Evolutionary conservation across 37 sponge, comb jelly and placozoan species (phyloP).

Genomic region (Corticium candelabrum): DNA sequence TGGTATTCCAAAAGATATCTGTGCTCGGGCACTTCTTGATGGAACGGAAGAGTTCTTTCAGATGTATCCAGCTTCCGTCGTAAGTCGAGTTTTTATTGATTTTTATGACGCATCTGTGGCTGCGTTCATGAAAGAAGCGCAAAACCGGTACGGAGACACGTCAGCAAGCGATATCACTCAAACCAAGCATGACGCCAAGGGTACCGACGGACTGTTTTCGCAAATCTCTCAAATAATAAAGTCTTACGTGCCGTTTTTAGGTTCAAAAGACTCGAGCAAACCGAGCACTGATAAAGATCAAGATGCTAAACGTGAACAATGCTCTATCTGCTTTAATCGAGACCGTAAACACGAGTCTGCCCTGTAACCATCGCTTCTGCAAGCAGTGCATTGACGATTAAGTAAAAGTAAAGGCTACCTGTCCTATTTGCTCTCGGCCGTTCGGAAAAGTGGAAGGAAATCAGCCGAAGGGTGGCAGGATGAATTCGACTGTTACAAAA

Average conservation of each 20-base stretch:
- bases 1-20: slow-evolving; percentile 23
- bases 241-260: neutral
- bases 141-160: neutral
- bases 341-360: too few relatives aligned
- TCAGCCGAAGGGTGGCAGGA: slow-evolving; percentile 38
- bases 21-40: slow-evolving; percentile 23
- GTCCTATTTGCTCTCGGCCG: slow-evolving; percentile 37
- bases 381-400: too few relatives aligned
- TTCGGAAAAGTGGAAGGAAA: slow-evolving; percentile 38
- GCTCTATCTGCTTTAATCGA: too few relatives aligned
- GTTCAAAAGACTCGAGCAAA: neutral
- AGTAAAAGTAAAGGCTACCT: too few relatives aligned
- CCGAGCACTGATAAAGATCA: neutral
- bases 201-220: too few relatives aligned
- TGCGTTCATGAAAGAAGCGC: neutral
- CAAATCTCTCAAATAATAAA: too few relatives aligned
- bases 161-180: neutral
- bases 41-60: slow-evolving; percentile 19
- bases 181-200: too few relatives aligned
- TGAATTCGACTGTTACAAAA: neutral
- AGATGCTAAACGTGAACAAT: too few relatives aligned
- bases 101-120: neutral
- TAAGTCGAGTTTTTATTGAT: neutral
- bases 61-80: neutral
- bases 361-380: too few relatives aligned